Base-by-base conservation (phyloP, 2,888 invertebrate genomes). In the Drosophila paracracens region DNA sequence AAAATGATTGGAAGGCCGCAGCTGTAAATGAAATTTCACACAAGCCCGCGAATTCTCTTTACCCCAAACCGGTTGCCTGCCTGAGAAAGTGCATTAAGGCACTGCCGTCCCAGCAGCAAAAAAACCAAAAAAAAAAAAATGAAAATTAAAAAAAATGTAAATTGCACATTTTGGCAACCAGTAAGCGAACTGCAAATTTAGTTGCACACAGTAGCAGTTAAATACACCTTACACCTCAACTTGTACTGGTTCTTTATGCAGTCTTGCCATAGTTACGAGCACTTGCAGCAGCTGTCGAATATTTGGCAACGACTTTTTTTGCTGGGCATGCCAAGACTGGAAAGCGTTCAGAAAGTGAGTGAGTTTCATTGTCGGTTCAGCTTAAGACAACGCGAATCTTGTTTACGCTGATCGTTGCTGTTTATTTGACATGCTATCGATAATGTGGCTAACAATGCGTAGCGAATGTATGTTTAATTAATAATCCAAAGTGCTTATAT, bases 21-120 rank as follows among this genome's bases (percentile, higher is more conserved):
- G 79, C 52, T 36, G 46, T 69, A 79, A 78, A 79, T 84, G 71
- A 82, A 83, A 83, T 88, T 83, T 88, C 86, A 67, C 84, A 69
- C 70, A 82, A 65, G 75, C 76, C 60, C 72, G 72, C 80, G 63
- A 88, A 85, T 88, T 86, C 89, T 70, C 89, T 78, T 69, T 40
- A 59, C 60, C 57, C 35, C 31, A 79, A 83, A 89, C 83, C 84
- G 79, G 83, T 84, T 89, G 51, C 10, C 66, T 52, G 79, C 75
- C 87, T 87, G 89, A 84, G 83, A 84, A 84, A 84, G 83, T 84
- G 89, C 83, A 88, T 82, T 73, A 85, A 87, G 82, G 82, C 83
- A 81, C 64, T 70, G 58, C 50, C 38, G 51, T 35, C 53, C 40
- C 51, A 56, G 25, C 76, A 58, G 46, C 50, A 48, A 33, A 33